Evolutionary conservation across 2,113 vertebrate species (phyloP).

Genomic region (Cranoglanis bouderius): DNA sequence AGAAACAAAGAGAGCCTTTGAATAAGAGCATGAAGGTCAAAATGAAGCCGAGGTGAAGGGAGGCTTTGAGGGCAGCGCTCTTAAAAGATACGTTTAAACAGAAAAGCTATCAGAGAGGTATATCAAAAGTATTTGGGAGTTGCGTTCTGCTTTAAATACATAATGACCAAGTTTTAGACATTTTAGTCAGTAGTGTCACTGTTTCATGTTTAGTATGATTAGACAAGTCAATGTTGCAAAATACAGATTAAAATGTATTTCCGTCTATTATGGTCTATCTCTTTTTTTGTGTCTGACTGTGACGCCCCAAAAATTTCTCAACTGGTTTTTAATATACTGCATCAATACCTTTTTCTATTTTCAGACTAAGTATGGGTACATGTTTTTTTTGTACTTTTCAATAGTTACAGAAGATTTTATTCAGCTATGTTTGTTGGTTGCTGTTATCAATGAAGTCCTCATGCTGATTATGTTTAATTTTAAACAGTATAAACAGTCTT

Average conservation of each 20-base stretch:
- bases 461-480: too few species aligned
- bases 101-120: slow-evolving; percentile 23
- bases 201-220: background rate
- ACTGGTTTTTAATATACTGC: background rate
- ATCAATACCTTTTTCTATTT: too few species aligned
- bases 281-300: background rate
- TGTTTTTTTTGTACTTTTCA: too few species aligned
- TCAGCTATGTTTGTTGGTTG: too few species aligned
- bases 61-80: background rate
- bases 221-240: background rate
- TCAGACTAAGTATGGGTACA: too few species aligned
- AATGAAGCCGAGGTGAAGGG: background rate
- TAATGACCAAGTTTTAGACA: background rate
- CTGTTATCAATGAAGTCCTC: too few species aligned
- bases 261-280: background rate
- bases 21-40: slow-evolving; percentile 25
- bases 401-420: too few species aligned
- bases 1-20: slow-evolving; percentile 7
- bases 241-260: background rate
- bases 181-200: background rate
- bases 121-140: background rate
- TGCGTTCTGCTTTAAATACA: background rate
- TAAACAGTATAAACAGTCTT: too few species aligned
- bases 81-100: background rate
- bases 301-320: background rate